Evolutionary conservation across 53 echinoderm and acorn worm species (phyloP).

Genomic region (Arbacia lixula): DNA sequence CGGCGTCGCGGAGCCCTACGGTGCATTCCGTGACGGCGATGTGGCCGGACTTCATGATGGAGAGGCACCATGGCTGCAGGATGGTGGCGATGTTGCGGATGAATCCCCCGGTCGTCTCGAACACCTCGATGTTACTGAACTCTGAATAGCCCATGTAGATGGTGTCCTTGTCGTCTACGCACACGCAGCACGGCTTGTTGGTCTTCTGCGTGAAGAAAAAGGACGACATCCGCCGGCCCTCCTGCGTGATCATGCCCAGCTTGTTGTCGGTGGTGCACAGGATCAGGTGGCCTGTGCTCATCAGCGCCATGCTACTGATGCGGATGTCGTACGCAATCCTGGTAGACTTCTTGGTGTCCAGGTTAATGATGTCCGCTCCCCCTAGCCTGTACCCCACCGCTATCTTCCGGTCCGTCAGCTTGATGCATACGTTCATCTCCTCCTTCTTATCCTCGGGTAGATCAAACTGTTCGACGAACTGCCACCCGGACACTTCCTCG

Average conservation of each 20-base stretch:
- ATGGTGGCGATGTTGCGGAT: conserved; percentile 38
- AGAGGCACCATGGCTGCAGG: conserved; percentile 50
- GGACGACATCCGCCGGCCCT: conserved; percentile 28
- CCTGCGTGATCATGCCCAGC: conserved; percentile 34
- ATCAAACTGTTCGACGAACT: conserved; percentile 27
- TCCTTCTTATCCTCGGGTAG: conserved; percentile 44
- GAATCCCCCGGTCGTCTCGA: conserved; percentile 45
- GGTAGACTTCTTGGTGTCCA: conserved; percentile 28
- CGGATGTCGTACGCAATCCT: conserved; percentile 34
- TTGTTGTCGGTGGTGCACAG: conserved; percentile 40
- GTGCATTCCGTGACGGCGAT: conserved; percentile 18
- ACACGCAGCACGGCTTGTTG: conserved; percentile 44
- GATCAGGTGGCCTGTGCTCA: conserved; percentile 27
- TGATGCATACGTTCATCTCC: conserved; percentile 52
- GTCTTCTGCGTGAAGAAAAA: conserved; percentile 50
- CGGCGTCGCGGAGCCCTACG: conserved; percentile 40
- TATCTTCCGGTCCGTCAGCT: conserved; percentile 27
- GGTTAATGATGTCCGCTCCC: conserved; percentile 39
- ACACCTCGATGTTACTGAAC: conserved; percentile 52
- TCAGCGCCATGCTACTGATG: conserved; percentile 41
- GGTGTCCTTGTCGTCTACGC: conserved; percentile 36
- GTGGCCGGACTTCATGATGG: conserved; percentile 48
- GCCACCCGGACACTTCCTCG: conserved; percentile 31
- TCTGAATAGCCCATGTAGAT: conserved; percentile 54
- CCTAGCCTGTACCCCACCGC: conserved; percentile 34